phyloP scores from a whole-genome alignment of 1,140 invertebrate species.

The Drosophila ogumai region DNA sequence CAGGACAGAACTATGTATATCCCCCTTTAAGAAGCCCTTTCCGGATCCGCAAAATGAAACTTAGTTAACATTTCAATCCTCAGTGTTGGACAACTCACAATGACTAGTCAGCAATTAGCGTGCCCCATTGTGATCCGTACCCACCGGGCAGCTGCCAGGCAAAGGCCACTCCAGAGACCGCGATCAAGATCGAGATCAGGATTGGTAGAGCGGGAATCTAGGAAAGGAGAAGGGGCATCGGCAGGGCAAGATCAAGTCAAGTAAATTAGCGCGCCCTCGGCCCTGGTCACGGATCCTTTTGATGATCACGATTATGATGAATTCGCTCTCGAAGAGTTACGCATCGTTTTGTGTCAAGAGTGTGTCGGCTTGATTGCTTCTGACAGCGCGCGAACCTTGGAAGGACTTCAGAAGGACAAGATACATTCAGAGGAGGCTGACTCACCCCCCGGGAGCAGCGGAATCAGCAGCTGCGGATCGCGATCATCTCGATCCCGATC shows the following conservation, averaged over 20 bases:
- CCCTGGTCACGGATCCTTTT: slow-evolving; percentile 73
- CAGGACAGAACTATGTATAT: neutral
- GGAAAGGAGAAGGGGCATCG: neutral
- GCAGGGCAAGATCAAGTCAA: slow-evolving; percentile 42
- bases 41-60: neutral
- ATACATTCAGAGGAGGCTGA: slow-evolving; percentile 60
- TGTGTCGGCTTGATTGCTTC: slow-evolving; percentile 81
- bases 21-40: neutral
- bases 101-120: slow-evolving; percentile 80
- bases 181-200: slow-evolving; percentile 47
- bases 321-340: slow-evolving; percentile 80
- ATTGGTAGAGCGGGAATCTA: slow-evolving; percentile 18
- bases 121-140: slow-evolving; percentile 53
- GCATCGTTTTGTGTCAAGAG: slow-evolving; percentile 82
- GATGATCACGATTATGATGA: slow-evolving; percentile 57
- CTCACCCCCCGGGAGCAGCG: slow-evolving; percentile 25
- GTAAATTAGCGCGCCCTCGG: slow-evolving; percentile 72
- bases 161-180: slow-evolving; percentile 43
- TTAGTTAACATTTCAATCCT: slow-evolving; percentile 46
- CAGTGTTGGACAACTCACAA: slow-evolving; percentile 37
- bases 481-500: slow-evolving; percentile 44
- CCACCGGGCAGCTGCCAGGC: slow-evolving; percentile 55
- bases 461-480: slow-evolving; percentile 56
- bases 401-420: slow-evolving; percentile 53
- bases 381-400: slow-evolving; percentile 76